A percentile compares a stretch with the other conserved stretches of the same genome.
These are phyloP conservation scores for Pachypsylla venusta DNA, from an alignment of 1,140 invertebrate genomes.

Conservation along the genomic window DNA sequence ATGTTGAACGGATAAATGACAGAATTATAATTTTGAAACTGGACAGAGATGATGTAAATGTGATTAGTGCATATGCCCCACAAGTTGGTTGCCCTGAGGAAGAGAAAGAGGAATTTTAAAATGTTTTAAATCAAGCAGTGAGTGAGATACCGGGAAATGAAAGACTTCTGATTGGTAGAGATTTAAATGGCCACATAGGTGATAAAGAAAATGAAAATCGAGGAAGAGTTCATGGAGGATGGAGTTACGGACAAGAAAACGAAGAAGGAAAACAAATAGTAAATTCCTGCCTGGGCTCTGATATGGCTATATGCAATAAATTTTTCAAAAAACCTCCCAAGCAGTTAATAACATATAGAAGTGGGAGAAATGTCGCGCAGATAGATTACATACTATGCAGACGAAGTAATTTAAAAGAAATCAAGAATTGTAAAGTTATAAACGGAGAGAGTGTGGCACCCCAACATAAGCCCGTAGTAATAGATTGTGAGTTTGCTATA, in stretches of 20 bases:
- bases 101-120: background rate
- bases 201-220: background rate
- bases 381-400: background rate
- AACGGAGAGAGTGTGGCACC: background rate
- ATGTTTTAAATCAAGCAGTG: background rate
- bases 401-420: background rate
- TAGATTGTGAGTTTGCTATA: background rate
- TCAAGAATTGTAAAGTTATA: background rate
- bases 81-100: too few species aligned
- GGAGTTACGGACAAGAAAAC: background rate
- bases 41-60: background rate
- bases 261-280: background rate
- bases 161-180: background rate
- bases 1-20: background rate
- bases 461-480: background rate
- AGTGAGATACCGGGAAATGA: background rate
- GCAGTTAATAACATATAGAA: background rate
- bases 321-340: background rate
- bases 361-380: background rate
- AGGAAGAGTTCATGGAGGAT: background rate
- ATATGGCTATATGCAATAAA: background rate
- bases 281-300: background rate
- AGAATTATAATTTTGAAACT: background rate
- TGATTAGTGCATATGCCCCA: background rate
- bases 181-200: background rate